phyloP scores from a whole-genome alignment of 2,113 vertebrate species.

The Sakesphorus luctuosus region DNA sequence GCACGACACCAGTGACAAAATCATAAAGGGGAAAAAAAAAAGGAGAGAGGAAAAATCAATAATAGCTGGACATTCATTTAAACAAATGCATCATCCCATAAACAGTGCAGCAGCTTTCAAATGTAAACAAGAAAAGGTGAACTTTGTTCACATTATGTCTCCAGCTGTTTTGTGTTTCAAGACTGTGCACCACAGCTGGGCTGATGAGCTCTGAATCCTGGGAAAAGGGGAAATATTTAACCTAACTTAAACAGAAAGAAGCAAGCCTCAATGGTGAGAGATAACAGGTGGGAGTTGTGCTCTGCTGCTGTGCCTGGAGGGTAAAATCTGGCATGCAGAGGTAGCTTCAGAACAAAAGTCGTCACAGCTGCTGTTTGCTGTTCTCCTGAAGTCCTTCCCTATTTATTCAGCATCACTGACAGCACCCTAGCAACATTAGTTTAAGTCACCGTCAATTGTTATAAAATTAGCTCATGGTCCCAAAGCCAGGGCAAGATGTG shows the following conservation, averaged over 20 bases:
- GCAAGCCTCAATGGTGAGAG: conserved; percentile 59
- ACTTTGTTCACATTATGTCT: conserved; percentile 75
- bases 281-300: conserved; percentile 73
- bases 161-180: conserved; percentile 80
- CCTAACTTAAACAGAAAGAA: conserved; percentile 68
- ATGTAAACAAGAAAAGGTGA: conserved; percentile 79
- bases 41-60: conserved; percentile 55
- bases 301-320: conserved; percentile 59
- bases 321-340: conserved; percentile 72
- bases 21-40: background rate
- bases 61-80: conserved; percentile 74
- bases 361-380: conserved; percentile 44
- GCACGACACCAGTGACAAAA: conserved; percentile 43
- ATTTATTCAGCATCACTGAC: conserved; percentile 74
- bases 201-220: conserved; percentile 73
- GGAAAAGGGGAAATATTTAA: conserved; percentile 72
- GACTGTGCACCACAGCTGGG: conserved; percentile 71
- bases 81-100: conserved; percentile 78
- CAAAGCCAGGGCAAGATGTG: background rate
- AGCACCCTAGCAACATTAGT: conserved; percentile 47
- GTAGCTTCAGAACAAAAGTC: conserved; percentile 68
- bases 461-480: conserved; percentile 41
- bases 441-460: conserved; percentile 22
- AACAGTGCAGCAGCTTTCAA: conserved; percentile 76
- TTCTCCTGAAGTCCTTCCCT: conserved; percentile 64